Conservation (phyloP, 2,113 vertebrate genomes). For the Hiodon tergisus region DNA sequence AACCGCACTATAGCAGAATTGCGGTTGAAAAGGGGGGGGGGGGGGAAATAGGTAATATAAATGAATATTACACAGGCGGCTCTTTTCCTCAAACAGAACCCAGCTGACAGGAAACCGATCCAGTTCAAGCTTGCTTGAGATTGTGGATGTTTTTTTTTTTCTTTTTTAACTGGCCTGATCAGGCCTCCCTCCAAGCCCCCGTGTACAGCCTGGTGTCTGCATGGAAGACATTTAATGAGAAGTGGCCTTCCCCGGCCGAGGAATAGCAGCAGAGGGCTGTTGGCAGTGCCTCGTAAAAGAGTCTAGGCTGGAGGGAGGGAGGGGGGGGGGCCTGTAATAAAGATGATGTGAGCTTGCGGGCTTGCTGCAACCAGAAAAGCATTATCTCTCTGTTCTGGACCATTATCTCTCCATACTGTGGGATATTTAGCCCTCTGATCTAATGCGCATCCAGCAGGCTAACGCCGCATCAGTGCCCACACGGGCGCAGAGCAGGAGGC, state of each 20-base stretch:
- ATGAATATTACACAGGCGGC: neutral
- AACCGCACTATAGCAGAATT: constrained; percentile 45
- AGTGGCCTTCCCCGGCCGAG: constrained; percentile 35
- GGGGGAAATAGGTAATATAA: constrained; percentile 29
- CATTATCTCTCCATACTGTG: constrained; percentile 41
- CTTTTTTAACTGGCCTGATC: neutral
- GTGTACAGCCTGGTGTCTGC: neutral
- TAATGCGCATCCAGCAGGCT: constrained; percentile 6
- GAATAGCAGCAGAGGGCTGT: neutral
- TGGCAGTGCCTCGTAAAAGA: constrained; percentile 34
- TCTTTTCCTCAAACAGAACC: neutral
- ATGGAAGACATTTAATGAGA: neutral
- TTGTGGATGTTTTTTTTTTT: too few relatives aligned
- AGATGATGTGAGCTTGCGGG: constrained; percentile 30
- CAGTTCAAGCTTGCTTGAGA: neutral
- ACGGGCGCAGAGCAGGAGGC: too few relatives aligned
- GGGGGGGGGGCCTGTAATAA: constrained; percentile 32
- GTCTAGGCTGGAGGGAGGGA: constrained; percentile 34
- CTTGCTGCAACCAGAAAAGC: constrained; percentile 22
- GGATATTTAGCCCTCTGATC: neutral
- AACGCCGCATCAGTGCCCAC: neutral
- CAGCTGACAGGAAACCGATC: constrained; percentile 8
- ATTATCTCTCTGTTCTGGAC: constrained; percentile 42
- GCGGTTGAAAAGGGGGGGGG: constrained; percentile 43
- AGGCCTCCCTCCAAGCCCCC: neutral